Evolutionary conservation across 2,888 invertebrate genomes (phyloP).

Genomic region (Tortrix viridana): DNA sequence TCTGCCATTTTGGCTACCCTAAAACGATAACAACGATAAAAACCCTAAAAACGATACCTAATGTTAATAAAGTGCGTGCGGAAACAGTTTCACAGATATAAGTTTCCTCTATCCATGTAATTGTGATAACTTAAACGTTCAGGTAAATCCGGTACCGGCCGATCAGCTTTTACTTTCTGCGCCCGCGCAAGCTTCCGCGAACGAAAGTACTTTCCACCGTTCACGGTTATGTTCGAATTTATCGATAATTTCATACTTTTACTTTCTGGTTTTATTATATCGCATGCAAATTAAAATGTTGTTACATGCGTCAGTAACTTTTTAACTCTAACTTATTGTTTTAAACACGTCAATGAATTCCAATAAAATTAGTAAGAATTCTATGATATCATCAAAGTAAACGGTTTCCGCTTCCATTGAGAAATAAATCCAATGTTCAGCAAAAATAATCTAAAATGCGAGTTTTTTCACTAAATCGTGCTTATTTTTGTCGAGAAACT

Average conservation of each 20-base stretch:
- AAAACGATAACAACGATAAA: too few species aligned
- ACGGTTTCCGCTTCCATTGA: constrained; percentile 9
- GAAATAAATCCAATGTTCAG: constrained; percentile 11
- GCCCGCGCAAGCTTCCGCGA: constrained; percentile 69
- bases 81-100: constrained; percentile 38
- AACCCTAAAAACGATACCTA: too few species aligned
- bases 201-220: constrained; percentile 66
- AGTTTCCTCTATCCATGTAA: constrained; percentile 43
- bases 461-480: constrained; percentile 56
- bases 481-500: constrained; percentile 56
- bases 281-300: constrained; percentile 9
- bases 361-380: neutral
- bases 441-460: constrained; percentile 39
- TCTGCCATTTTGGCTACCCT: too few species aligned
- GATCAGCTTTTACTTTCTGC: constrained; percentile 80
- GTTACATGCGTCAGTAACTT: neutral
- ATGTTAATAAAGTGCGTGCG: constrained; percentile 1
- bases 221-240: constrained; percentile 46
- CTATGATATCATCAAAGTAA: constrained; percentile 3
- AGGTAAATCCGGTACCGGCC: constrained; percentile 64
- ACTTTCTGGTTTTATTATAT: constrained; percentile 27
- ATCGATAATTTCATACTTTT: constrained; percentile 45
- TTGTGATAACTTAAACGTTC: constrained; percentile 43
- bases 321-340: constrained; percentile 11
- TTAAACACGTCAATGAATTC: neutral